Base-by-base conservation (phyloP, 2,113 vertebrate genomes). In the Oryzias curvinotus region DNA sequence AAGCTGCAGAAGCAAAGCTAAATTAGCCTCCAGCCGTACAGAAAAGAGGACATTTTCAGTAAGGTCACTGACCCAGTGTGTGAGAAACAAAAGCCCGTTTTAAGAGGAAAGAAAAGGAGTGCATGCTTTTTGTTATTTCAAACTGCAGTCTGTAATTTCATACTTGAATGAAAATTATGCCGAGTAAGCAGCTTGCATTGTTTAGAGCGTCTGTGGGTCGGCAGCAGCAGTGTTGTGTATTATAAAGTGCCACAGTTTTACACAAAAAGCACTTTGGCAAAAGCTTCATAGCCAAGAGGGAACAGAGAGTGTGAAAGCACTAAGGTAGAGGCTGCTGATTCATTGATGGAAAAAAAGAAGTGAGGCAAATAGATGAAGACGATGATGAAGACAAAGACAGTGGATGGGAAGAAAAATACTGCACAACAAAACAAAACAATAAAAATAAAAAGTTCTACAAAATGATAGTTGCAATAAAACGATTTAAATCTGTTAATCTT, bases 141-240 rank as follows among this genome's bases (percentile, higher is more conserved):
- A 47, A 50, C 17, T 23, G 26, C 56, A 43, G 28, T 52, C 4
- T 71, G 44, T 67, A 74, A 72, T 83, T 69, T 57, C 18, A 65
- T 42, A 26, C 14, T 46, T 62, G 4, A 58, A 54, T 71, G 46
- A 6, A 65, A 60, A 41, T 21, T 18, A 23, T 10, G 21, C 57
- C 16, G 1, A 3, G 30, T 30, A 59, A 66, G 61, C 69, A 56
- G 17, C 52, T 71, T 5, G 13, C 43, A 49, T 72, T 75, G 64
- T 75, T 58, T 14, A 18, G 21, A 58, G 50, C 60, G 49, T 36
- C n/a, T 4, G 45, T 1, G 30, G 75, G 71, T 13, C 36, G 47
- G 73, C 52, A 75, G 60, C 61, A 48, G 55, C 44, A 15, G 23
- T 48, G 52, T 77, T 75, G 57, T 66, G 59, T 58, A 12, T 74